Percentiles rank a stretch among this genome's conserved stretches.
Conservation (phyloP, 2,113 vertebrate genomes). For the Apodemus sylvaticus region DNA sequence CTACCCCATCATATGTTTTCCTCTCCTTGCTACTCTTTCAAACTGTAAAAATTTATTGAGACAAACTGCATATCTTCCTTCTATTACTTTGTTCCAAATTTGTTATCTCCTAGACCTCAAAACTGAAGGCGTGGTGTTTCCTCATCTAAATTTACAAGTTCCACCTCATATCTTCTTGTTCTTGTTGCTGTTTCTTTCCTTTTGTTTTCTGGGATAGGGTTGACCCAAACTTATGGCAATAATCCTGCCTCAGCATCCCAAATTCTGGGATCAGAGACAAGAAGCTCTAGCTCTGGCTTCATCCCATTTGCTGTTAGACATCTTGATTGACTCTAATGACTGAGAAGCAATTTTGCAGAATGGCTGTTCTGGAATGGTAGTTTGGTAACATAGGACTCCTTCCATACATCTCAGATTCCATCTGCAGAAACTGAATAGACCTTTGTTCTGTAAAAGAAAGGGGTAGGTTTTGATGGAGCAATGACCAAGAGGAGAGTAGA, state of each 20-base stretch:
- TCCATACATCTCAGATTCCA: background rate
- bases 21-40: background rate
- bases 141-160: background rate
- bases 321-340: too few species aligned
- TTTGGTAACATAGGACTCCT: background rate
- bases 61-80: background rate
- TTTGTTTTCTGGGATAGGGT: background rate
- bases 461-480: background rate
- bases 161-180: background rate
- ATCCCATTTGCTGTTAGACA: background rate
- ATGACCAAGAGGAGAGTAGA: background rate
- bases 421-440: background rate
- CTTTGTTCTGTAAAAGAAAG: background rate
- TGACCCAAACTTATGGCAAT: background rate
- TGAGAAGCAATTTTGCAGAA: background rate
- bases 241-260: background rate
- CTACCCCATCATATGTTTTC: background rate
- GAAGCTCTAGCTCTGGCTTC: background rate
- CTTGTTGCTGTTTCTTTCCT: background rate
- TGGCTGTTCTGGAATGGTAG: background rate
- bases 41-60: background rate
- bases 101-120: background rate
- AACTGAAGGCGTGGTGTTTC: background rate
- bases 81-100: background rate
- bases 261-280: background rate